Evolutionary conservation across 2,797 vertebrate species (phyloP), one percentile per base, ranked within the genome.

Genomic region (Microctenopoma steveboyesi): DNA sequence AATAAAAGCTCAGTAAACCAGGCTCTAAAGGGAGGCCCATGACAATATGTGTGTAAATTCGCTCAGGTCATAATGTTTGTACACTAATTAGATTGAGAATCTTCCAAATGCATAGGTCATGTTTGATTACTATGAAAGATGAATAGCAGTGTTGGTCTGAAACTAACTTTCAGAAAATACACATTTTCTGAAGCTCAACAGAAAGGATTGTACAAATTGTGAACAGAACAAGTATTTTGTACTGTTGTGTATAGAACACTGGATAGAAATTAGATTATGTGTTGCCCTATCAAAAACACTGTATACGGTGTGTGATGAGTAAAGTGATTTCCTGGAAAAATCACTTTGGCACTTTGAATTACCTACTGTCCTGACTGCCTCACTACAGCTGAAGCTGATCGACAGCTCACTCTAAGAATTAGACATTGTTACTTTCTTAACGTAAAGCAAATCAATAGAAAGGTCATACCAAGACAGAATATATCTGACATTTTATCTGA

Each of bases 51-150:
- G 64, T 37, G 37, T 37, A 37, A 37, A 37, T 37, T 42, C 4
- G 40, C 13, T 15, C 3, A 42, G 13, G 37, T 37, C 37, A 39
- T 39, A 39, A 39, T 35, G 7, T 39, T 12, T 39, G 12, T 39
- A 39, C 11, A 39, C 37, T 39, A 39, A 45, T 62, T 57, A 76
- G 42, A 9, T 42, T 57, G 69, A 54, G 47, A 51, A 74, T 55
- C 57, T 70, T 33, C 13, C 13, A 35, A 37, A 59, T 51, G 69
- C 53, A 58, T 27, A 33, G 51, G 45, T 69, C n/a, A 62, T 33
- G 45, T 72, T 43, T 47, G 22, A 73, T 2, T 61, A 8, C 42
- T 40, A 39, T 30, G 18, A 45, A 45, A 14, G 16, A 42, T 35
- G 28, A 69, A 59, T 7, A 4, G 42, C 56, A 46, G 1, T 37